phyloP scores from a whole-genome alignment of 2,888 invertebrate species.

The Chloroclystis v-ata region DNA sequence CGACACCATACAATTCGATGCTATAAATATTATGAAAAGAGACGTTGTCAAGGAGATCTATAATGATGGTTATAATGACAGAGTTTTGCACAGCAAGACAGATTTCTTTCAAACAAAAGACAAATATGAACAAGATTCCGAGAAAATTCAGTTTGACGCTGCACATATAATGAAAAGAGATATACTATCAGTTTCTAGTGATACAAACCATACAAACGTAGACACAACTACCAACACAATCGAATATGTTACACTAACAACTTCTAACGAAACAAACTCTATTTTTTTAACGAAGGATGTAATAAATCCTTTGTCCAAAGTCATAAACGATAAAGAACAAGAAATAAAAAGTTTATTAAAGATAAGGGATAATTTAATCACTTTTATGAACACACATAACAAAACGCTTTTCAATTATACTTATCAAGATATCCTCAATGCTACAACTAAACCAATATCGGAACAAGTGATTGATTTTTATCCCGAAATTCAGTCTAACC shows the following conservation, averaged over 20 bases:
- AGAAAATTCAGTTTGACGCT: conserved; percentile 25
- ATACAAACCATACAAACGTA: conserved; percentile 9
- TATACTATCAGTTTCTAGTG: conserved; percentile 14
- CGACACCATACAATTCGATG: conserved; percentile 18
- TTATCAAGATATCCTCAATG: conserved; percentile 16
- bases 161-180: conserved; percentile 50
- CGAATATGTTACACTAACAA: conserved; percentile 7
- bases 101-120: conserved; percentile 13
- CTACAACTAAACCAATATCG: conserved; percentile 30
- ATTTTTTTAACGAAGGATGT: conserved; percentile 34
- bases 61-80: not conserved
- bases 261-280: conserved; percentile 1
- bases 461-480: conserved; percentile 39
- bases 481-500: conserved; percentile 30
- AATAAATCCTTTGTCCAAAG: conserved; percentile 39
- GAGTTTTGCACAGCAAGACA: not conserved
- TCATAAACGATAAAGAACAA: conserved; percentile 45
- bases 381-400: conserved; percentile 34
- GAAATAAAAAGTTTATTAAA: conserved; percentile 45
- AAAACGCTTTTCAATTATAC: conserved; percentile 19
- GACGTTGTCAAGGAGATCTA: not conserved
- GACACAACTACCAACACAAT: no score
- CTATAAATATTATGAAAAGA: conserved; percentile 1
- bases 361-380: conserved; percentile 42
- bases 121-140: conserved; percentile 20